A percentile compares a stretch with the other conserved stretches of the same genome.
Conservation (phyloP, 2,113 vertebrate genomes). For the Hippotragus niger region DNA sequence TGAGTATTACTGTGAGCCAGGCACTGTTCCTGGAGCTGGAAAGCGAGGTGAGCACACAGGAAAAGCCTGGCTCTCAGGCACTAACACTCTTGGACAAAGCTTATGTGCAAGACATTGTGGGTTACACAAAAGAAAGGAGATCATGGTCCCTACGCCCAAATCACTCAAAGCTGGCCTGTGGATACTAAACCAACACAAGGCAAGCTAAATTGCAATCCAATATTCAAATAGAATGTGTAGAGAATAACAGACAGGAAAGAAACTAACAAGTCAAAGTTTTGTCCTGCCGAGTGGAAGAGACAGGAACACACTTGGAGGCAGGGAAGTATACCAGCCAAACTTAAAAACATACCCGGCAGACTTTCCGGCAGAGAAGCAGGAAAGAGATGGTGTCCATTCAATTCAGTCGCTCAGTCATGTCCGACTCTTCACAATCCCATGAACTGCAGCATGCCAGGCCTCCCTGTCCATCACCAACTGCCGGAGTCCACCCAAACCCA, state of each 20-base stretch:
- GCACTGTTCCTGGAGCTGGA: background rate
- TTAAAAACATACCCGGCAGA: background rate
- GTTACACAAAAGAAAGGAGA: background rate
- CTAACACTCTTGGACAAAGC: background rate
- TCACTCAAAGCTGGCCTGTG: background rate
- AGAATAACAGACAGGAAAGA: background rate
- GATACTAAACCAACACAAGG: background rate
- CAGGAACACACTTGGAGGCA: background rate
- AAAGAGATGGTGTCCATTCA: background rate
- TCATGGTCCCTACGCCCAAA: background rate
- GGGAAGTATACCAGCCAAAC: background rate
- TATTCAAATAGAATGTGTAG: background rate
- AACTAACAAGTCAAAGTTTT: background rate
- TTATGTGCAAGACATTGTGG: background rate
- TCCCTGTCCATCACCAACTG: no score
- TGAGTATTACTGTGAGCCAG: background rate
- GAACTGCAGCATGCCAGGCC: no score
- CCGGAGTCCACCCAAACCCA: no score
- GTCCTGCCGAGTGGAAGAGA: background rate
- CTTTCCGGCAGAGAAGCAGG: background rate
- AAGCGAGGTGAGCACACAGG: background rate
- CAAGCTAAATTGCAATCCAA: background rate
- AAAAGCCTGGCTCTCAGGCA: background rate
- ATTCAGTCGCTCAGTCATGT: no score
- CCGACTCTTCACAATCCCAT: no score